These are phyloP conservation scores for Palythoa grandis DNA, from an alignment of 92 coral and sea anemone genomes.

Conservation along the genomic window DNA sequence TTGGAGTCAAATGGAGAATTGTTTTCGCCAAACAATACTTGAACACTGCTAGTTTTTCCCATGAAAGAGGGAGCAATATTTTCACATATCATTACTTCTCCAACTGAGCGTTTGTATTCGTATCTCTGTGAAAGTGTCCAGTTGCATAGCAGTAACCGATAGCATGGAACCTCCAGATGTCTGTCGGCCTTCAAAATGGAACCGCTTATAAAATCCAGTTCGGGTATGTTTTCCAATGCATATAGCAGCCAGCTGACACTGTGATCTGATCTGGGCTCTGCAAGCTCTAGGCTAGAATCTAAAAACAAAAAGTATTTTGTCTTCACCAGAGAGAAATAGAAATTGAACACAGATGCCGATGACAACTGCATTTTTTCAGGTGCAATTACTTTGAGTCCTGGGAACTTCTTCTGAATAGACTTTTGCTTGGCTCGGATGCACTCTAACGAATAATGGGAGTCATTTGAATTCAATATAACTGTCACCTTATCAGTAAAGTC, in stretches of 20 bases:
- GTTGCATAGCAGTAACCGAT: conserved; percentile 64
- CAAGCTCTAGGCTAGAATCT: conserved; percentile 33
- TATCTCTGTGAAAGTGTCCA: conserved; percentile 71
- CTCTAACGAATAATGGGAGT: not conserved
- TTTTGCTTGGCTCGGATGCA: not conserved
- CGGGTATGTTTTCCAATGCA: conserved; percentile 57
- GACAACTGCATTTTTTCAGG: not conserved
- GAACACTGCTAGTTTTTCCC: conserved; percentile 58
- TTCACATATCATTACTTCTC: conserved; percentile 77
- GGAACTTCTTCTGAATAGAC: not conserved
- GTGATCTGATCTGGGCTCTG: conserved; percentile 50
- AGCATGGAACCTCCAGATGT: conserved; percentile 61
- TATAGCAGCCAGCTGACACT: conserved; percentile 52
- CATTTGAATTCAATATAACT: not conserved
- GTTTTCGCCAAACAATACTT: conserved; percentile 9
- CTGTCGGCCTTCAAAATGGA: conserved; percentile 45
- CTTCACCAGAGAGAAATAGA: conserved; percentile 26
- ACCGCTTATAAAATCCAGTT: conserved; percentile 73
- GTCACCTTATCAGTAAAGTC: not conserved
- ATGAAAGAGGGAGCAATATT: conserved; percentile 68
- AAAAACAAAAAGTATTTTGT: conserved; percentile 65
- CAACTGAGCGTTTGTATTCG: conserved; percentile 65
- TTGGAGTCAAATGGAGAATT: conserved; percentile 51
- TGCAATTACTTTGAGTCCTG: not conserved
- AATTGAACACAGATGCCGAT: conserved; percentile 32